Base-by-base conservation (phyloP, 2,888 invertebrate species). In the Dorcus hopei region DNA sequence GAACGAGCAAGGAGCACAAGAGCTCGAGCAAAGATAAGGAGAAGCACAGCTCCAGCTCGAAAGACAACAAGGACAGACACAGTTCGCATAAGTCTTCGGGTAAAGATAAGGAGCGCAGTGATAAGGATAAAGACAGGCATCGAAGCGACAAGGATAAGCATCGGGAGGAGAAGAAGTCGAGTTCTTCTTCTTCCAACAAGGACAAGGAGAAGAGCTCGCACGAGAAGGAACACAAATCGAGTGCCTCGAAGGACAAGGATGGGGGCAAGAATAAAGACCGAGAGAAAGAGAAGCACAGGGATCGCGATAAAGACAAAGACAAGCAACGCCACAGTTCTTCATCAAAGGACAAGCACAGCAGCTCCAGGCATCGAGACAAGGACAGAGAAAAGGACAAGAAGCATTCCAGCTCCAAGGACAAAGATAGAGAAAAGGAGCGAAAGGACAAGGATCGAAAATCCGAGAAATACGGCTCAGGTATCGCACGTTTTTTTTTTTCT, bases 1-100 rank as follows among this genome's bases (percentile, higher is more conserved):
- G 79, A 78, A 3, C 19, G 6, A 82, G 78, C 79, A 85, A 79
- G 65, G 85, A 85, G 71, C 85, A 87, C 76, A 87, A 87, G 76
- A 87, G 87, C 38, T 86, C 86, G 7, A 85, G 85, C 53, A 70
- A 69, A 53, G 71, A 71, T 66, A 75, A 71, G 57, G 74, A 76
- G 43, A 70, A 67, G 51, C 71, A 75, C 59, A 74, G 72, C 50
- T 75, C 74, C 8, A 75, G 72, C 52, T 69, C 72, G 42, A 77
- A 73, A 59, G 76, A 77, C 58, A 33, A 33, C 7, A 76, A 70
- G 62, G 73, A 73, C 55, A 66, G 70, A 23, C 71, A 75, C 59
- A 68, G 72, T 59, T 69, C 71, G 33, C 79, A 81, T 67, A 81
- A 80, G 70, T 80, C 81, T 26, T 81, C 82, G 39, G 80, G 80